Base-by-base conservation (phyloP, 2,113 vertebrate species). In the Microtus richardsoni region DNA sequence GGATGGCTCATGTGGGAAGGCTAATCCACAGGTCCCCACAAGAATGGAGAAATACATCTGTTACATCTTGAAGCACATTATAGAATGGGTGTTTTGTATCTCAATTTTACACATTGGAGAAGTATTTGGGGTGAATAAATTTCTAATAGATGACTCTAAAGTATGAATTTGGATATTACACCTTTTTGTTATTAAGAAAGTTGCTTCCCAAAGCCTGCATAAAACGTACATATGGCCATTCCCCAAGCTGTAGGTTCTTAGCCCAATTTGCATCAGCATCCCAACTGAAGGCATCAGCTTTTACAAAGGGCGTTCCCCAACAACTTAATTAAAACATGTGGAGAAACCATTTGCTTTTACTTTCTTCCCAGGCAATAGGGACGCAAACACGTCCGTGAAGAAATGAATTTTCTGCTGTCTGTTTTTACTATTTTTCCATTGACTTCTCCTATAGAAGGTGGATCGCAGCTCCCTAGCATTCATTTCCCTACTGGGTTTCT, bases 281-380 rank as follows among this genome's bases (percentile, higher is more conserved):
- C 98, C 95, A 97, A 98, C 96, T 21, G 26, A 98, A 96, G 96
- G 97, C 91, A 97, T 97, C 91, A 91, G 36, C 96, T 98, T 98
- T 93, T 92, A 87, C 24, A 97, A 97, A 98, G 94, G 95, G 96
- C 26, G 71, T 21, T 82, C 96, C 97, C 97, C 96, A 98, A 97
- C 86, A 97, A 98, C 91, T 96, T 98, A 98, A 98, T 98, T 98
- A 98, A 98, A 98, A 98, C 98, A 98, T 97, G 97, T 98, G 97
- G 97, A 96, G 88, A 98, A 96, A 87, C 87, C 96, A 93, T 98
- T 94, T 97, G 94, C 97, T 98, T 98, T 88, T 58, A 89, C 91
- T 95, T 28, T 97, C 85, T 93, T 98, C 90, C 90, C 97, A 97
- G 93, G 71, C 80, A 9, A 97, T 0, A 91, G 96, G 94, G 70